Percentiles rank a stretch among this genome's conserved stretches.
Conservation (phyloP, 2,888 invertebrate species). For the Sisyra terminalis region DNA sequence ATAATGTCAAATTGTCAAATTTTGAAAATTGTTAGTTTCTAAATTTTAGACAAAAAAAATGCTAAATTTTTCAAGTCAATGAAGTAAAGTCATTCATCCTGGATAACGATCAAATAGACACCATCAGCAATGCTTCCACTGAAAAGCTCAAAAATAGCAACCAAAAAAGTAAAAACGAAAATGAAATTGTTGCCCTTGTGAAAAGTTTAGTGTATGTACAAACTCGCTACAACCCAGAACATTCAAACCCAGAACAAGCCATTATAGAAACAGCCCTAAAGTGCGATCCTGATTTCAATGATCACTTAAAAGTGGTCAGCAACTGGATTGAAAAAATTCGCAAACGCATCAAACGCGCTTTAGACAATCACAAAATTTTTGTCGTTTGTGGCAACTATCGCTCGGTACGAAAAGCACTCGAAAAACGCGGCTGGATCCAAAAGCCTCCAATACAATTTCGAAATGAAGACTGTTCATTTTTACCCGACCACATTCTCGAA, state of each 20-base stretch:
- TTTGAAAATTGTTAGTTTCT: too few species aligned
- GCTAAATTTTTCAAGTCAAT: too few species aligned
- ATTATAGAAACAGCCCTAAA: too few species aligned
- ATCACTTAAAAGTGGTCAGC: too few species aligned
- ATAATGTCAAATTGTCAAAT: too few species aligned
- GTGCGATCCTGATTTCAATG: too few species aligned
- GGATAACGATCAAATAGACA: too few species aligned
- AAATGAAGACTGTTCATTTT: slow-evolving; percentile 18
- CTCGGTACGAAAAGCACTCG: slow-evolving; percentile 38
- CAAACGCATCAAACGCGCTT: slow-evolving; percentile 27
- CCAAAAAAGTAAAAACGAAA: slow-evolving; percentile 1
- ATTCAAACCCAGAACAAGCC: background rate
- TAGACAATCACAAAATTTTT: slow-evolving; percentile 34
- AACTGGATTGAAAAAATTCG: too few species aligned
- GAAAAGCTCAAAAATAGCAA: background rate
- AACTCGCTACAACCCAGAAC: background rate
- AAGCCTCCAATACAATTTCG: slow-evolving; percentile 29
- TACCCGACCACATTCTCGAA: slow-evolving; percentile 11
- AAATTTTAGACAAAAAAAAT: too few species aligned
- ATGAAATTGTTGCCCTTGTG: background rate
- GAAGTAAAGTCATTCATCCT: too few species aligned
- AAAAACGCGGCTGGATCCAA: slow-evolving; percentile 57
- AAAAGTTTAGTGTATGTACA: background rate
- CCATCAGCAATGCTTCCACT: background rate
- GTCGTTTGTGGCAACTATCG: slow-evolving; percentile 33